Conservation (phyloP, 2,113 vertebrate species). For the Pollimyrus isidori region DNA sequence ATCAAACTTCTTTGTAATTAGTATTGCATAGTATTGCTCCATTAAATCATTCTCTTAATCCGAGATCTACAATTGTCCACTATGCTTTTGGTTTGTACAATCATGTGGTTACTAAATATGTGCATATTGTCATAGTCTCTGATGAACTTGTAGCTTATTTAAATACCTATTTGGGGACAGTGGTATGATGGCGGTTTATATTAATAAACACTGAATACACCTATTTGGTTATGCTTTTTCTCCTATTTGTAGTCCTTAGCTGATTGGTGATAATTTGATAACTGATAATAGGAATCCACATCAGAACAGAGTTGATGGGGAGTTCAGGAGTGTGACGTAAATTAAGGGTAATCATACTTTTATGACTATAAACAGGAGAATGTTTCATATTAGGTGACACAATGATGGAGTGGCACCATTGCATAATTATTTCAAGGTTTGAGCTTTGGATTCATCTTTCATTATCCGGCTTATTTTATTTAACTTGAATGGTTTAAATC, state of each 20-base stretch:
- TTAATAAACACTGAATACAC: not conserved
- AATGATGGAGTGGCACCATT: not conserved
- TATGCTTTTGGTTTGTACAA: not conserved
- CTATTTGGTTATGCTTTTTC: not conserved
- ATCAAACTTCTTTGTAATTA: not conserved
- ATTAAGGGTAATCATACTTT: not conserved
- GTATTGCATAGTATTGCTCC: not conserved
- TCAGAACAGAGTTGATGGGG: not conserved
- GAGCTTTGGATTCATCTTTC: not conserved
- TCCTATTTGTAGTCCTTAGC: not conserved
- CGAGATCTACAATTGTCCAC: not conserved
- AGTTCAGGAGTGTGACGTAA: not conserved
- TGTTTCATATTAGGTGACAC: not conserved
- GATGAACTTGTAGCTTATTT: not conserved
- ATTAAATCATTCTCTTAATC: not conserved
- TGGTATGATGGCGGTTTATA: not conserved
- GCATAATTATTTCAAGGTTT: not conserved
- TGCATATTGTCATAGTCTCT: not conserved
- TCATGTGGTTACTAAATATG: not conserved
- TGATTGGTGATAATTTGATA: not conserved
- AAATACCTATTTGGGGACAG: not conserved
- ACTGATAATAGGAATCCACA: not conserved
- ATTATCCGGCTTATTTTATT: not conserved
- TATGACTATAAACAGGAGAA: not conserved
- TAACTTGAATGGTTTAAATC: not conserved